Evolutionary conservation across 2,113 vertebrate genomes (phyloP), one percentile per base, ranked within the genome.

Genomic region (Galbula dea): DNA sequence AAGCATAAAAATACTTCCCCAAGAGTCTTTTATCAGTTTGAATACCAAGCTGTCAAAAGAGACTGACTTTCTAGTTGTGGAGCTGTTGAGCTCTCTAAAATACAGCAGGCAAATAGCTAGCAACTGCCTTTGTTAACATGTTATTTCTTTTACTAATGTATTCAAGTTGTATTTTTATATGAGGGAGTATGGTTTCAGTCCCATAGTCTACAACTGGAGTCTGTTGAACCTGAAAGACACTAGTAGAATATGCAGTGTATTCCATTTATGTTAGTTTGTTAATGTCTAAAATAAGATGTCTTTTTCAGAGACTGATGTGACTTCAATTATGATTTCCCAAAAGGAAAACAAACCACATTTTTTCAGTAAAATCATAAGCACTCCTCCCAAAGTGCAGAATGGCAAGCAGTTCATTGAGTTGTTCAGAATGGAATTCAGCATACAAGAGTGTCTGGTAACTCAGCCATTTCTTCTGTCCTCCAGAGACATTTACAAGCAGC

Each of bases 341-440:
- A 88, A 85, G 78, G n/a, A 89, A 93, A 95, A 67, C 39, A 84
- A 63, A 87, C 49, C 90, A 96, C 88, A 74, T 95, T 96, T 95
- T 96, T 94, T 86, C 88, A 96, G 89, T 95, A 88, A 94, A 96
- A 46, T 55, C 32, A 69, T 66, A 19, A 91, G 75, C 76, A 77
- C 79, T 94, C 88, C 90, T 96, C 88, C 90, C 92, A 74, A 58
- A 83, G 48, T 74, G 72, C 85, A 95, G 78, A 94, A 92, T 52
- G 75, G 84, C 87, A 92, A 82, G 78, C 69, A 90, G 55, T 80
- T 93, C 37, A 93, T 57, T 89, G 85, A 95, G 88, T 48, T 96
- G 89, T 66, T 88, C 75, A 95, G 76, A 94, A 95, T 94, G 61
- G 90, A 95, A 94, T 91, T 96, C 72, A 89, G 85, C 55, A 74